These are phyloP conservation scores for Lepidurus apus DNA, from an alignment of 1,140 invertebrate species.

Conservation along the genomic window DNA sequence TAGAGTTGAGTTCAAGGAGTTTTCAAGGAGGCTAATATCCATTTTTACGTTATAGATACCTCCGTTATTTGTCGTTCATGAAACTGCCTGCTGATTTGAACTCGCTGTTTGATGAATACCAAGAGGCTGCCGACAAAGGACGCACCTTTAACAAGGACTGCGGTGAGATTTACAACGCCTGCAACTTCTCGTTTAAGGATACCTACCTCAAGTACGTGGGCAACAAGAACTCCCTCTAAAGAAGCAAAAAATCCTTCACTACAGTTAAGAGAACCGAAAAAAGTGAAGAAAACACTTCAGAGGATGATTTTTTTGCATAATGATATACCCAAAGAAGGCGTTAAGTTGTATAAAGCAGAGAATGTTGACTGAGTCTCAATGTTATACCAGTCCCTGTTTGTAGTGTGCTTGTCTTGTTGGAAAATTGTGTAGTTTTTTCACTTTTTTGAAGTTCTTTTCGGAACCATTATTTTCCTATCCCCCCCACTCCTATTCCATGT, in stretches of 20 bases:
- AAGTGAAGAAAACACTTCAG: background rate
- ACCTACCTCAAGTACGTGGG: conserved; percentile 39
- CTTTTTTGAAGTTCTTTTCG: background rate
- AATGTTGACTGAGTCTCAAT: background rate
- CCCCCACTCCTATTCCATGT: background rate
- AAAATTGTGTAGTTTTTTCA: background rate
- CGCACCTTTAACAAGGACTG: conserved; percentile 39
- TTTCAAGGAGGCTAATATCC: too few species aligned
- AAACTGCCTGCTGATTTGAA: conserved; percentile 39
- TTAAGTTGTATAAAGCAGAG: conserved; percentile 7
- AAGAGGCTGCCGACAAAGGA: conserved; percentile 41
- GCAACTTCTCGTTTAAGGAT: conserved; percentile 41
- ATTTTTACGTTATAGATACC: conserved; percentile 36
- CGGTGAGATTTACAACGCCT: conserved; percentile 39
- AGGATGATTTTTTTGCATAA: background rate
- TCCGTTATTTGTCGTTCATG: conserved; percentile 39
- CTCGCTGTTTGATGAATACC: conserved; percentile 39
- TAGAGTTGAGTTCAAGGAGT: too few species aligned
- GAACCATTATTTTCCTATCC: background rate
- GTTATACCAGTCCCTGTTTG: background rate
- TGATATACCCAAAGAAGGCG: background rate
- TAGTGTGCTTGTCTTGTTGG: background rate
- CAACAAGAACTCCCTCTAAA: background rate
- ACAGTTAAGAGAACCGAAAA: background rate
- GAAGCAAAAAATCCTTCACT: background rate